These are phyloP conservation scores for Ceratosolen fusciceps DNA, from an alignment of 1,140 invertebrate genomes.

Conservation along the genomic window DNA sequence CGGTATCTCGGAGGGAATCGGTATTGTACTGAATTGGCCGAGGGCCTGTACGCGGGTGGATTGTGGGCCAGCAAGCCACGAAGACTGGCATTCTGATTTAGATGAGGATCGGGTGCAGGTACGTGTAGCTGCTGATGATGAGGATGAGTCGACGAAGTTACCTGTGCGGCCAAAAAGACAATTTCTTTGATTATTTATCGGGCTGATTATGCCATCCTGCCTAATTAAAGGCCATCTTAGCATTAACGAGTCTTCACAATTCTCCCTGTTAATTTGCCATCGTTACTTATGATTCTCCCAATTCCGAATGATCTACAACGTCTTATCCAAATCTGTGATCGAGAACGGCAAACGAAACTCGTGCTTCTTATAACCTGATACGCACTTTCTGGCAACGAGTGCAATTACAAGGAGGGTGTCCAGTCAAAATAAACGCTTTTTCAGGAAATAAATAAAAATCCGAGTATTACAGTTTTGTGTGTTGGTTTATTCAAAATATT, in stretches of 20 bases:
- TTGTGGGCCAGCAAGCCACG: slow-evolving; percentile 66
- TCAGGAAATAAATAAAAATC: slow-evolving; percentile 41
- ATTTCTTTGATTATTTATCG: neutral
- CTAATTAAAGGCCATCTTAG: too few relatives aligned
- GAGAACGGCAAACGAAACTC: too few relatives aligned
- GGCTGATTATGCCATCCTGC: too few relatives aligned
- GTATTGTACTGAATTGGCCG: slow-evolving; percentile 60
- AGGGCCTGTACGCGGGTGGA: slow-evolving; percentile 62
- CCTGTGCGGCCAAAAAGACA: slow-evolving; percentile 56
- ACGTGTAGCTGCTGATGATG: slow-evolving; percentile 62
- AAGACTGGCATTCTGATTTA: slow-evolving; percentile 65
- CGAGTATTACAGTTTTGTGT: slow-evolving; percentile 19
- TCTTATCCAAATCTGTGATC: too few relatives aligned
- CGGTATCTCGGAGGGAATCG: slow-evolving; percentile 64
- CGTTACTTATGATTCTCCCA: too few relatives aligned
- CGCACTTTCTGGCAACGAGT: neutral
- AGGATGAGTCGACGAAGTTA: slow-evolving; percentile 73
- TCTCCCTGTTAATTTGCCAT: neutral
- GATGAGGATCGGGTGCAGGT: slow-evolving; percentile 65
- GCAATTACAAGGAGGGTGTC: neutral
- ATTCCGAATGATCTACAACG: too few relatives aligned
- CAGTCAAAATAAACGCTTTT: neutral
- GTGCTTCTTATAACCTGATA: too few relatives aligned
- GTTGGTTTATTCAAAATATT: slow-evolving; percentile 31
- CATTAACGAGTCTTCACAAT: neutral